Evolutionary conservation across 1,140 invertebrate species (phyloP).

Genomic region (Drosophila tsacasi): DNA sequence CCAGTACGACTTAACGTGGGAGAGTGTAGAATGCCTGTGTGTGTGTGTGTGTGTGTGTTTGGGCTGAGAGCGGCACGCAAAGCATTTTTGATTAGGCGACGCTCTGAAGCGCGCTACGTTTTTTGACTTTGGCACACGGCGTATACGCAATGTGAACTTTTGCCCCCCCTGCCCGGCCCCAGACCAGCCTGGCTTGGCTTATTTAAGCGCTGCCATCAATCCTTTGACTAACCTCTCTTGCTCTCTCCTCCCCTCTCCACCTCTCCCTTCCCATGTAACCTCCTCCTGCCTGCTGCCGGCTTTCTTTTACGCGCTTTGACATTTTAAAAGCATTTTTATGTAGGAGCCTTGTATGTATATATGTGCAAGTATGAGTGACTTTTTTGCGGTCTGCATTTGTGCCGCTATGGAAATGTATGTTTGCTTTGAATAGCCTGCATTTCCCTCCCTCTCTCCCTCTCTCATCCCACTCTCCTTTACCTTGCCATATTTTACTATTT

Average conservation of each 20-base stretch:
- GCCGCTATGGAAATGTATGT: slow-evolving; percentile 31
- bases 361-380: slow-evolving; percentile 55
- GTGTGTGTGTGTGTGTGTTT: background rate
- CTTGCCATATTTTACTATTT: slow-evolving; percentile 30
- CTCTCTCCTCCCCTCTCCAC: background rate
- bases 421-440: slow-evolving; percentile 53
- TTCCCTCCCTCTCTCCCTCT: slow-evolving; percentile 6
- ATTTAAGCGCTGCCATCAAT: slow-evolving; percentile 75
- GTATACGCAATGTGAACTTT: slow-evolving; percentile 79
- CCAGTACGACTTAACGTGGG: slow-evolving; percentile 2
- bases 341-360: slow-evolving; percentile 18
- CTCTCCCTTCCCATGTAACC: background rate
- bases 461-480: slow-evolving; percentile 14
- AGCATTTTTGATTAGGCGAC: slow-evolving; percentile 81
- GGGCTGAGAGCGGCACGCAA: slow-evolving; percentile 65
- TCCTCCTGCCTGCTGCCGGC: slow-evolving; percentile 9
- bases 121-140: slow-evolving; percentile 65
- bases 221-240: slow-evolving; percentile 59
- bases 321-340: slow-evolving; percentile 84
- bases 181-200: slow-evolving; percentile 24
- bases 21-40: slow-evolving; percentile 2
- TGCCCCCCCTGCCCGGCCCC: background rate
- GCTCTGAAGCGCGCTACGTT: slow-evolving; percentile 53
- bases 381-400: slow-evolving; percentile 64
- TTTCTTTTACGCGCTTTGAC: slow-evolving; percentile 78